Conservation (phyloP, 2,113 vertebrate species). For the Nicator chloris region DNA sequence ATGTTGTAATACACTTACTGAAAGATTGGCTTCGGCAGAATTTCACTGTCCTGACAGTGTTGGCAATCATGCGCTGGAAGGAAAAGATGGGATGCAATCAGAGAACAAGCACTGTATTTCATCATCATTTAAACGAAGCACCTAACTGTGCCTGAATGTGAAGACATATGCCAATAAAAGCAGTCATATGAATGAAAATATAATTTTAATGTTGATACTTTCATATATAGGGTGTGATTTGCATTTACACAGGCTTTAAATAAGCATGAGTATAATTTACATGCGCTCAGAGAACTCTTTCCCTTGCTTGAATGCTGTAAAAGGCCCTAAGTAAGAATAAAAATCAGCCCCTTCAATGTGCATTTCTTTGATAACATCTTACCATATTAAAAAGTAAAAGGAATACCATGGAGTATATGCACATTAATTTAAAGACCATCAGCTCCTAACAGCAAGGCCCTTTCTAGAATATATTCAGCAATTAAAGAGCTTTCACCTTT, state of each 20-base stretch:
- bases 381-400: not conserved
- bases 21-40: conserved; percentile 92
- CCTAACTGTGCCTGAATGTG: conserved; percentile 28
- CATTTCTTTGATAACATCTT: not conserved
- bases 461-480: not conserved
- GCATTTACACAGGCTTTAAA: conserved; percentile 49
- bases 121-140: conserved; percentile 47
- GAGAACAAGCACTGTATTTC: conserved; percentile 41
- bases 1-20: conserved; percentile 82
- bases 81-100: conserved; percentile 58
- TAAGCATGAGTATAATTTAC: conserved; percentile 34
- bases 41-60: conserved; percentile 89
- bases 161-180: conserved; percentile 44
- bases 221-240: conserved; percentile 27
- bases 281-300: not conserved
- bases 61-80: conserved; percentile 95
- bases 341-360: not conserved
- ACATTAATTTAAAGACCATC: not conserved
- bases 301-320: not conserved
- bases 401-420: not conserved
- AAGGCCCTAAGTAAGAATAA: not conserved
- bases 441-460: not conserved
- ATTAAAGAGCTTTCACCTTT: not conserved
- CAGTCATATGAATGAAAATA: conserved; percentile 47
- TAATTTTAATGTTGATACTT: conserved; percentile 31